These are phyloP conservation scores for Equus przewalskii DNA, from an alignment of 2,113 vertebrate genomes.

Conservation along the genomic window DNA sequence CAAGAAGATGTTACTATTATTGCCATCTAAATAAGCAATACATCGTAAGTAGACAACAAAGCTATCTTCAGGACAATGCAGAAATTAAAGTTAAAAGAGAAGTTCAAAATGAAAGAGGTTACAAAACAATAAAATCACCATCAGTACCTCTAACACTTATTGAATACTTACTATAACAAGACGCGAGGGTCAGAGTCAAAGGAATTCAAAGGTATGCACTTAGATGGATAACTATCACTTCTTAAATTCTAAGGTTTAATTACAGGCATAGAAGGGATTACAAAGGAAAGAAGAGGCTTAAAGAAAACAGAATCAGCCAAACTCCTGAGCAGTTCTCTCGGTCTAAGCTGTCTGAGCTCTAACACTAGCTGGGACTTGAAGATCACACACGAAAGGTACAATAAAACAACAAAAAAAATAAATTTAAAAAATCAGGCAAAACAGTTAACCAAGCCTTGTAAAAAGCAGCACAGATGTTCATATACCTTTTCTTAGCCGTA, in stretches of 20 bases:
- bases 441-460: background rate
- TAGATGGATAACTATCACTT: background rate
- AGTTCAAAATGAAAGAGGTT: background rate
- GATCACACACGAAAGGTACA: background rate
- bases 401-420: background rate
- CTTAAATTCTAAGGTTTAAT: background rate
- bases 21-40: background rate
- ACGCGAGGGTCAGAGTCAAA: background rate
- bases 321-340: background rate
- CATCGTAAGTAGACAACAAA: background rate
- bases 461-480: background rate
- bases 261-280: background rate
- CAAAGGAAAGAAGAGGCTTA: background rate
- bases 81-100: background rate
- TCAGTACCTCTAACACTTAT: background rate
- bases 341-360: background rate
- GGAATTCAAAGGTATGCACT: background rate
- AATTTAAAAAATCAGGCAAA: background rate
- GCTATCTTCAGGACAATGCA: background rate
- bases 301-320: background rate
- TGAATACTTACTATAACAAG: background rate
- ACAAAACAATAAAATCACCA: conserved; percentile 25
- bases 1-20: background rate
- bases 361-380: background rate
- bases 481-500: background rate